Conservation (phyloP, 2,888 invertebrate genomes). For the Chrysodeixis includens region DNA sequence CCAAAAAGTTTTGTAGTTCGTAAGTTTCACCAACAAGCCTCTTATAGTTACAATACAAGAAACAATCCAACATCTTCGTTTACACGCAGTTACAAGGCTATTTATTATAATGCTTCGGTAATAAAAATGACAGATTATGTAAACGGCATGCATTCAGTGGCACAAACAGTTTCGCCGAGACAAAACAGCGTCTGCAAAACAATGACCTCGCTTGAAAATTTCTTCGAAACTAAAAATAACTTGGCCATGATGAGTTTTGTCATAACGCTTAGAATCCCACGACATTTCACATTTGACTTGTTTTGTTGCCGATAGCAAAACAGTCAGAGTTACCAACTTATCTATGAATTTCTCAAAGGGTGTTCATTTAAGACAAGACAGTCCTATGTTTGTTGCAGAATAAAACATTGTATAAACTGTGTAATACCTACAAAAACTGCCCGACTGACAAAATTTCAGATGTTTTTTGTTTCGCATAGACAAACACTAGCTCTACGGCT, state of each 20-base stretch:
- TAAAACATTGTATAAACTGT: too few relatives aligned
- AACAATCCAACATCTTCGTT: background rate
- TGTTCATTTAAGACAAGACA: too few relatives aligned
- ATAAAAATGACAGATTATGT: slow-evolving; percentile 59
- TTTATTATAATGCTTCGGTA: slow-evolving; percentile 20
- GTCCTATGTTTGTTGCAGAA: too few relatives aligned
- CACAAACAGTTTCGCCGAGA: slow-evolving; percentile 32
- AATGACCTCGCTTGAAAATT: slow-evolving; percentile 70
- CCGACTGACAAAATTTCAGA: too few relatives aligned
- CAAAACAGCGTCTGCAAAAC: slow-evolving; percentile 57
- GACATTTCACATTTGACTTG: slow-evolving; percentile 46
- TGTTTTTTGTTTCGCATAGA: too few relatives aligned
- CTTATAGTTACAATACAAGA: background rate
- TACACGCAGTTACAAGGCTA: background rate
- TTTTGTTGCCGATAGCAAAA: background rate
- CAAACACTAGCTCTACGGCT: too few relatives aligned
- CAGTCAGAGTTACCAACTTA: too few relatives aligned
- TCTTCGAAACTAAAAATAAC: slow-evolving; percentile 68
- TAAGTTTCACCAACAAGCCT: background rate
- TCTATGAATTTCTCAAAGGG: too few relatives aligned
- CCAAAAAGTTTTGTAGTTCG: too few relatives aligned
- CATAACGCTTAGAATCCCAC: slow-evolving; percentile 46
- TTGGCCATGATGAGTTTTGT: slow-evolving; percentile 50
- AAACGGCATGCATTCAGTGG: slow-evolving; percentile 47
- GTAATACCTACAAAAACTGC: too few relatives aligned